Conservation (phyloP, 2,888 invertebrate species). For the Drosophila rubida region DNA sequence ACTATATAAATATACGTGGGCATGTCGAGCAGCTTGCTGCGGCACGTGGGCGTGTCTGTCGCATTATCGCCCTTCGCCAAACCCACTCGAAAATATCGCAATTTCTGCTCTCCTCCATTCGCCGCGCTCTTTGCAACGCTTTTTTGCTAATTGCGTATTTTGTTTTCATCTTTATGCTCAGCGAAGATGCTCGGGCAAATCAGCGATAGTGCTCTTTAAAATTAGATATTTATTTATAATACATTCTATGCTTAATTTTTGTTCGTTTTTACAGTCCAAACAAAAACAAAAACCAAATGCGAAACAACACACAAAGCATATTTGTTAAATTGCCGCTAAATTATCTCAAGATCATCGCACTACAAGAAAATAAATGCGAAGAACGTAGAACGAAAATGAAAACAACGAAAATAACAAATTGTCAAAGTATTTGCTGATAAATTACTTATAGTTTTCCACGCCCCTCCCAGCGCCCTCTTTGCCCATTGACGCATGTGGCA, state of each 20-base stretch:
- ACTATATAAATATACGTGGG: not conserved
- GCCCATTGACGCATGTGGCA: slow-evolving; percentile 33
- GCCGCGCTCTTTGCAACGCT: not conserved
- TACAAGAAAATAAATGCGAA: slow-evolving; percentile 4
- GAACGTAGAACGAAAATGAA: not conserved
- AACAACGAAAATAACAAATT: slow-evolving; percentile 51
- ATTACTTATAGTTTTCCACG: slow-evolving; percentile 34
- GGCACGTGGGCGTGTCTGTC: slow-evolving; percentile 18
- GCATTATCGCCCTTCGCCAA: slow-evolving; percentile 26
- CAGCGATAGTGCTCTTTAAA: slow-evolving; percentile 41
- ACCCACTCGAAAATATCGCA: slow-evolving; percentile 9
- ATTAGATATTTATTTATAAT: slow-evolving; percentile 57
- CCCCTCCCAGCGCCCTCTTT: not conserved
- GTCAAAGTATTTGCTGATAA: slow-evolving; percentile 55
- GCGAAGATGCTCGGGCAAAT: slow-evolving; percentile 13
- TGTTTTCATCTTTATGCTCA: slow-evolving; percentile 47
- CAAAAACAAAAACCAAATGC: slow-evolving; percentile 30
- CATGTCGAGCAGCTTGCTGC: not conserved
- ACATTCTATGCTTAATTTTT: slow-evolving; percentile 15
- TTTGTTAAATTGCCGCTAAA: slow-evolving; percentile 70
- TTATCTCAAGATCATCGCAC: slow-evolving; percentile 58
- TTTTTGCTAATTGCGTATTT: slow-evolving; percentile 63
- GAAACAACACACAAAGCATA: slow-evolving; percentile 48
- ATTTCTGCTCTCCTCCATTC: not conserved
- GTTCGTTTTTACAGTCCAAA: slow-evolving; percentile 2